These are phyloP conservation scores for Ectemnius lituratus DNA, from an alignment of 2,888 invertebrate species.

Conservation along the genomic window DNA sequence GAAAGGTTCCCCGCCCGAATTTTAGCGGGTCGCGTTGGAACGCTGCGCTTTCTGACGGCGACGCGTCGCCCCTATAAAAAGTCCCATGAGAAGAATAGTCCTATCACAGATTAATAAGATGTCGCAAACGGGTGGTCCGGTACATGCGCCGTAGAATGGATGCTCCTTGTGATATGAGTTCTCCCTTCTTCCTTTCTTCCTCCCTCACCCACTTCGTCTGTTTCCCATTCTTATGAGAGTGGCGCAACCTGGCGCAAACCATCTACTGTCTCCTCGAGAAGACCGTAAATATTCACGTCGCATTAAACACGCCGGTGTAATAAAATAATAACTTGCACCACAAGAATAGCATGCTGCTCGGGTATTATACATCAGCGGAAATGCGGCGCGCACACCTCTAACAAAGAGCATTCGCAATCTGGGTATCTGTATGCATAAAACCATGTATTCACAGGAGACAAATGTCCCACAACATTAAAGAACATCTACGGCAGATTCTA, in stretches of 20 bases:
- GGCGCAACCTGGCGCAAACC: background rate
- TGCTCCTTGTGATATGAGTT: no score
- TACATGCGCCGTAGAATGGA: no score
- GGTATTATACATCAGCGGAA: constrained; percentile 21
- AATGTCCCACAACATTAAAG: no score
- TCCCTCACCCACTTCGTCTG: no score
- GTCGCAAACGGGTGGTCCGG: background rate
- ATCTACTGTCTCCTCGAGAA: background rate
- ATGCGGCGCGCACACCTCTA: background rate
- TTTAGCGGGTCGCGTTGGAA: constrained; percentile 58
- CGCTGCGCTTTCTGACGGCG: constrained; percentile 22
- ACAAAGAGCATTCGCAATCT: no score
- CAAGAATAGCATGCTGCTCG: background rate
- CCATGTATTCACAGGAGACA: no score
- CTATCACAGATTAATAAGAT: constrained; percentile 23
- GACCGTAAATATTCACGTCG: background rate
- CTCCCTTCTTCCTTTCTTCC: no score
- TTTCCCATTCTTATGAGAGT: background rate
- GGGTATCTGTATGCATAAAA: no score
- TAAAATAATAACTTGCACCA: constrained; percentile 6
- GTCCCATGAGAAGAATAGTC: constrained; percentile 22
- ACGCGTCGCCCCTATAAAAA: constrained; percentile 27
- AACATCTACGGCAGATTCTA: no score
- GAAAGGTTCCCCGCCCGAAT: constrained; percentile 63
- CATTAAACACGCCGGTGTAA: background rate